Evolutionary conservation across 2,797 vertebrate genomes (phyloP), one percentile per base, ranked within the genome.

Genomic region (Austrolebias charrua): DNA sequence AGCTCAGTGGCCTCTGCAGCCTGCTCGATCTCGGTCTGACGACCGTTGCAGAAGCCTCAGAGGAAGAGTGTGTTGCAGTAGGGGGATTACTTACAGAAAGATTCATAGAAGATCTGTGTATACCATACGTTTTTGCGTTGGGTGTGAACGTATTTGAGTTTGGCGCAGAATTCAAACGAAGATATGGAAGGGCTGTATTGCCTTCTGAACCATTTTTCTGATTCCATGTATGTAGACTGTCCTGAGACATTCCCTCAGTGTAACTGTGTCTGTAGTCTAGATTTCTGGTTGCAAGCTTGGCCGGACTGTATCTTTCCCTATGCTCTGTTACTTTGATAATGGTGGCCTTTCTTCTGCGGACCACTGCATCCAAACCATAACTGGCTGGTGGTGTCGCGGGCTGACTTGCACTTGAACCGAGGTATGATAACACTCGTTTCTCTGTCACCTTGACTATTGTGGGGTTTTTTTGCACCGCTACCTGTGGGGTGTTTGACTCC

Each of bases 81-180:
- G 82, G 63, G 2, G 70, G 49, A 73, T 79, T 91, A 49, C 73
- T 88, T 40, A 96, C 80, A 29, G 75, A 76, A 42, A 96, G 91
- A 15, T 85, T 95, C 70, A 96, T 29, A 0, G 88, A 85, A 1
- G 97, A 95, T 69, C 89, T 92, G 53, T 94, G 94, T 0, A 53
- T 64, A 2, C 79, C 64, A 1, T 76, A 81, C 35, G 33, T 65
- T 12, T 43, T 88, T 55, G 76, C 66, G 4, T 63, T 86, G 0
- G 47, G 71, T 54, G 88, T 79, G 0, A 90, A 69, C 66, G 60
- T 73, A 71, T 89, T 86, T 24, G 24, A 24, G 24, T 24, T 24
- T 29, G 86, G 80, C 24, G 73, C 80, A 2, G 90, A 69, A 47
- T 60, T 85, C 47, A 89, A 31, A 16, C 72, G 83, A 35, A 81